Conservation (phyloP, 2,113 vertebrate genomes). For the Lynx canadensis region DNA sequence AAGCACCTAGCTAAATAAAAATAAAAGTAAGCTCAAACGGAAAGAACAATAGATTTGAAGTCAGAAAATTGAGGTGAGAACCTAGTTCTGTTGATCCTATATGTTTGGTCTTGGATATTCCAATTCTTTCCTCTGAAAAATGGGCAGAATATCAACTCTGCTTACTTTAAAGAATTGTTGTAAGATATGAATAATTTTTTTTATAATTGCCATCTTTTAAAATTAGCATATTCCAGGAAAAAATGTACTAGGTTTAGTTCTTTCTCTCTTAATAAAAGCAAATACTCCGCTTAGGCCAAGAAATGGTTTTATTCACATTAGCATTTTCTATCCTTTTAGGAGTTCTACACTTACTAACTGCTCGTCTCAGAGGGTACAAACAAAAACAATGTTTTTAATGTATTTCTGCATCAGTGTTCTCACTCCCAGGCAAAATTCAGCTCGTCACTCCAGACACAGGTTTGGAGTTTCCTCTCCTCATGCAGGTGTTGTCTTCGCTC, state of each 20-base stretch:
- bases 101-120: not conserved
- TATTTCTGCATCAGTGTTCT: not conserved
- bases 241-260: not conserved
- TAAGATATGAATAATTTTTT: not conserved
- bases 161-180: not conserved
- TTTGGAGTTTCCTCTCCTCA: not conserved
- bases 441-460: not conserved
- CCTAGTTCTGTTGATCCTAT: not conserved
- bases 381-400: not conserved
- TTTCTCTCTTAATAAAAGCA: not conserved
- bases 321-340: not conserved
- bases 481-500: not conserved
- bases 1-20: not conserved
- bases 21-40: not conserved
- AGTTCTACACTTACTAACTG: not conserved
- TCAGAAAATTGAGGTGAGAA: not conserved
- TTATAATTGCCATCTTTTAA: not conserved
- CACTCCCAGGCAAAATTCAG: not conserved
- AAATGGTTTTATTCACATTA: not conserved
- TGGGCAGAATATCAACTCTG: not conserved
- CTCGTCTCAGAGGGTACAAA: not conserved
- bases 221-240: not conserved
- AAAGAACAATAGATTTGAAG: not conserved
- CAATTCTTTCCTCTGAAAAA: not conserved
- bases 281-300: not conserved